Evolutionary conservation across 2,888 invertebrate species (phyloP).

Genomic region (Parnassius orleans): DNA sequence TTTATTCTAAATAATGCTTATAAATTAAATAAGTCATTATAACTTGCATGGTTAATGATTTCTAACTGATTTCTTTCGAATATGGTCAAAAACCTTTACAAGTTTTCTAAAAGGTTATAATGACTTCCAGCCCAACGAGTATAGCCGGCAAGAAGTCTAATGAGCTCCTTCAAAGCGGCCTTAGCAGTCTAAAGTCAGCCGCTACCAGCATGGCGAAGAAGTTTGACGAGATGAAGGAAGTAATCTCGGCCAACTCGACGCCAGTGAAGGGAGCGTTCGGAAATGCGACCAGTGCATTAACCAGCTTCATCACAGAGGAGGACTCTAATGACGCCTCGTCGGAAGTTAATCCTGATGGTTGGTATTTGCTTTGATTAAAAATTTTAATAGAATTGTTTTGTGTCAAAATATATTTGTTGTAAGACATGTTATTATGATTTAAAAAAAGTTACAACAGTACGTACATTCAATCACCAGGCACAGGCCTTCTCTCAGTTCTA

Average conservation of each 20-base stretch:
- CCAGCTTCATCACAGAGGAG: slow-evolving; percentile 63
- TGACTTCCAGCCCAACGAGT: slow-evolving; percentile 85
- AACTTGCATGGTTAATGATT: too few relatives aligned
- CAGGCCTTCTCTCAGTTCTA: too few relatives aligned
- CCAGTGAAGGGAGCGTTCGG: slow-evolving; percentile 86
- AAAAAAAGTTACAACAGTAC: too few relatives aligned
- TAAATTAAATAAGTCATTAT: too few relatives aligned
- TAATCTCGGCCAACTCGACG: slow-evolving; percentile 92
- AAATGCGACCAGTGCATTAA: slow-evolving; percentile 67
- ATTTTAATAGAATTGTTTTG: too few relatives aligned
- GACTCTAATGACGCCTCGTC: slow-evolving; percentile 71
- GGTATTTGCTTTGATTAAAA: not conserved
- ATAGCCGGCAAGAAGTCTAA: slow-evolving; percentile 93
- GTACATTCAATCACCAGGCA: too few relatives aligned
- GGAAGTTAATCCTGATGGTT: slow-evolving; percentile 75
- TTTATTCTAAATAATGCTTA: too few relatives aligned
- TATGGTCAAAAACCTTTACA: too few relatives aligned
- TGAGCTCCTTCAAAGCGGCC: slow-evolving; percentile 91
- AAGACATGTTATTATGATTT: too few relatives aligned
- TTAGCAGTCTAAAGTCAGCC: slow-evolving; percentile 92
- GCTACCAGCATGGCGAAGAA: slow-evolving; percentile 93
- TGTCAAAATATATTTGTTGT: too few relatives aligned
- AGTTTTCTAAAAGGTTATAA: too few relatives aligned
- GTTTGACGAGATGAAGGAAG: slow-evolving; percentile 95
- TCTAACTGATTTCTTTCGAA: too few relatives aligned